Evolutionary conservation across 2,113 vertebrate genomes (phyloP), one percentile per base, ranked within the genome.

Genomic region (Cyanistes caeruleus): DNA sequence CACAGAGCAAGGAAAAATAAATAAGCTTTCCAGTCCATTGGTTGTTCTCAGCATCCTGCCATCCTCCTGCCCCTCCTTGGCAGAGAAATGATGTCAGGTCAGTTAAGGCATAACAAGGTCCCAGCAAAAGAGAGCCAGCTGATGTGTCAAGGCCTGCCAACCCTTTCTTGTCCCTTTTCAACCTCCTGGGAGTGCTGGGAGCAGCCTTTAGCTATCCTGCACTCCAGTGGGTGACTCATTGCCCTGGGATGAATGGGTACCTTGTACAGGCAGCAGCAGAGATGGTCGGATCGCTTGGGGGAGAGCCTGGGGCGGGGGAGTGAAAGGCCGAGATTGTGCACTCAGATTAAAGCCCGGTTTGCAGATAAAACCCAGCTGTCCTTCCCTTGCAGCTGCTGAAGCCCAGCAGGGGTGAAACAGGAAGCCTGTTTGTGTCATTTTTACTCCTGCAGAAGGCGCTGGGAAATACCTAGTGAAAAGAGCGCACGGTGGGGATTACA

Each of bases 321-420:
- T 88, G 94, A 95, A 96, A 92, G 94, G 67, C 70, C 5, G 65
- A 93, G 91, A 96, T 95, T 97, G 94, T 94, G 60, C 24, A 58
- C 41, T 88, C 85, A 88, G 87, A 95, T 93, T 95, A 79, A 77
- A 94, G 72, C 65, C 31, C 0, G 25, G 27, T 60, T 72, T 91
- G 87, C 93, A 82, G 87, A 94, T 81, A 85, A 91, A 93, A 87
- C 62, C 72, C 89, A 95, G 51, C 94, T 95, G 94, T 80, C 62
- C 20, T 7, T 79, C 51, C 69, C 65, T 43, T 0, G 2, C 85
- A 96, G 96, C 95, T 93, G 91, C 82, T 81, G 82, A 62, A 86
- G 78, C 69, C 37, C 72, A 48, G 5, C 48, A 37, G 64, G 69
- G 43, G 35, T 4, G 3, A 44, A 82, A 62, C 76, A 78, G 60